Evolutionary conservation across 2,797 vertebrate genomes (phyloP).

Genomic region (Hirundo rustica): DNA sequence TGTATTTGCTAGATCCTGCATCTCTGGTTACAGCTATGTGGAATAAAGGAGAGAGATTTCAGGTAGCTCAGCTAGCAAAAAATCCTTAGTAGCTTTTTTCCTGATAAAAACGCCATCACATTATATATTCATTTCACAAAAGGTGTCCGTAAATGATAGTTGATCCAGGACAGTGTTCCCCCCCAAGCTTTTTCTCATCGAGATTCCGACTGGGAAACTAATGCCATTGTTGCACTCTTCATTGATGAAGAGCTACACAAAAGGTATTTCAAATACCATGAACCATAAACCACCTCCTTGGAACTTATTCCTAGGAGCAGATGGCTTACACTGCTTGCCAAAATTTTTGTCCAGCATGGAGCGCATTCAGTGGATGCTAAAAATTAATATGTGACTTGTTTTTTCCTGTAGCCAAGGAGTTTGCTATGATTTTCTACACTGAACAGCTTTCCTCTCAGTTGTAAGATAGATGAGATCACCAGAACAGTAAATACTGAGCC

Average conservation of each 20-base stretch:
- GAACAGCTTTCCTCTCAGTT: not conserved
- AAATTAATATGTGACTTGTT: not conserved
- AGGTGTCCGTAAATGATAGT: not conserved
- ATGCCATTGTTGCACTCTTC: not conserved
- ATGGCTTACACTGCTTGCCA: not conserved
- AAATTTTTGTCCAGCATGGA: not conserved
- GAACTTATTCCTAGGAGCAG: constrained; percentile 3
- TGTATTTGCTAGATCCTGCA: not conserved
- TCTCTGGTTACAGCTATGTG: not conserved
- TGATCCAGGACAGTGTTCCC: not conserved
- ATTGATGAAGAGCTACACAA: not conserved
- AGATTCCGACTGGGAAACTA: not conserved
- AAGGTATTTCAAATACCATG: not conserved
- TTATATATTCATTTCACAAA: not conserved
- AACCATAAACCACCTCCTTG: not conserved
- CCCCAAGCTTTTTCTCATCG: not conserved
- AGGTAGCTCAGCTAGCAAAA: not conserved
- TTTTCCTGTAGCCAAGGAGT: not conserved
- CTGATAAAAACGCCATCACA: not conserved
- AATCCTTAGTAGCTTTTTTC: not conserved
- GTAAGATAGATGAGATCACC: not conserved
- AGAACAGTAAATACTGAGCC: not conserved
- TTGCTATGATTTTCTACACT: not conserved
- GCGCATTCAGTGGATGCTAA: not conserved
- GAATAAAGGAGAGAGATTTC: not conserved